Percentiles rank a stretch among this genome's conserved stretches.
Evolutionary conservation across 2,113 vertebrate genomes (phyloP).

Genomic region (Eclectus roratus): DNA sequence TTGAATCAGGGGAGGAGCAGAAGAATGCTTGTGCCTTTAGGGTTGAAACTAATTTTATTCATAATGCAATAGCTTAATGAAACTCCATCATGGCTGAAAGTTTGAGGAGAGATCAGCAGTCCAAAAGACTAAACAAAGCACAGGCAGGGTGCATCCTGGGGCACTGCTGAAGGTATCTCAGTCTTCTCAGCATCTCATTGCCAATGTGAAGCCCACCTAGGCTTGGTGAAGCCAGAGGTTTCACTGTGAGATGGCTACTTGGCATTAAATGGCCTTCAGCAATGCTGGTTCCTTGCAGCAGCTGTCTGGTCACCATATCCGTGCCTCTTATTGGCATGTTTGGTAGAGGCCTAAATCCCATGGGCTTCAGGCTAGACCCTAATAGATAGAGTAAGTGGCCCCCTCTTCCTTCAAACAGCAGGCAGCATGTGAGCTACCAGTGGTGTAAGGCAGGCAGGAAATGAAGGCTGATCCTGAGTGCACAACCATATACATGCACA

Average conservation of each 20-base stretch:
- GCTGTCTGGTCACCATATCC: neutral
- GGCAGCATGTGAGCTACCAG: neutral
- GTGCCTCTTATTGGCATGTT: neutral
- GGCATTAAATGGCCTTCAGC: neutral
- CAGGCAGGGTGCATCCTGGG: neutral
- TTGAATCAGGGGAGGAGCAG: neutral
- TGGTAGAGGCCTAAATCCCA: neutral
- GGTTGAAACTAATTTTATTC: neutral
- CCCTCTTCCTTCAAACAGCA: neutral
- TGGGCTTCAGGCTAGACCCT: neutral
- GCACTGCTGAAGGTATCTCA: neutral
- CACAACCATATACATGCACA: neutral
- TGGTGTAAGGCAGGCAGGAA: neutral
- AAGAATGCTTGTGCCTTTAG: neutral
- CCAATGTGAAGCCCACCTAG: rapidly evolving
- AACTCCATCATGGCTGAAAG: neutral
- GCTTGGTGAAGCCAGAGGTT: neutral
- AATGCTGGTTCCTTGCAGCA: rapidly evolving
- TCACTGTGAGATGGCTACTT: neutral
- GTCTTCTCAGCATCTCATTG: neutral
- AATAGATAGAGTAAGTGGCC: neutral
- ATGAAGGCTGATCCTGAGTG: neutral
- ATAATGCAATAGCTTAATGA: neutral
- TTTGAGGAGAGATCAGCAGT: neutral
- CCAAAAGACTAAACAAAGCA: neutral